Conservation (phyloP, 2,888 invertebrate species). For the Nomada ruficornis region DNA sequence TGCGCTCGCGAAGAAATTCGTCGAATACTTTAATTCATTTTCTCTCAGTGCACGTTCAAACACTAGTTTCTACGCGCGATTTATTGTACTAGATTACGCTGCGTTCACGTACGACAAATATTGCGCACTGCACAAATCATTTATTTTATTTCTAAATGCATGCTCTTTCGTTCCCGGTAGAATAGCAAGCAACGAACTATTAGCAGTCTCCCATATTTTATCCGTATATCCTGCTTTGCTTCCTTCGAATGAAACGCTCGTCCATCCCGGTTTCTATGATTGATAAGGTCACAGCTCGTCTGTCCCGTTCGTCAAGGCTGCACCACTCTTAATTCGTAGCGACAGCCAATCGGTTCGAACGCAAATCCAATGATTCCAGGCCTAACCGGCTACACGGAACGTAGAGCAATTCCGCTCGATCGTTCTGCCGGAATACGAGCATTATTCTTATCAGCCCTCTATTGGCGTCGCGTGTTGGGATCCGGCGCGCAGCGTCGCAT, state of each 20-base stretch:
- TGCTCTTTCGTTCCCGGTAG: no score
- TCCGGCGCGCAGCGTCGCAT: not conserved
- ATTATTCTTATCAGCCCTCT: conserved; percentile 41
- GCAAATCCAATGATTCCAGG: conserved; percentile 21
- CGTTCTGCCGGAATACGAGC: conserved; percentile 28
- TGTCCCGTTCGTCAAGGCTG: not conserved
- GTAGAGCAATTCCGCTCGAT: conserved; percentile 22
- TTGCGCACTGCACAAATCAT: no score
- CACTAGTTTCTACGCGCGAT: no score
- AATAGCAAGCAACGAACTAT: no score
- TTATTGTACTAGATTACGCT: no score
- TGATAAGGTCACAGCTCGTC: conserved; percentile 16
- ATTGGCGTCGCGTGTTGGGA: not conserved
- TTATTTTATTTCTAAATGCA: no score
- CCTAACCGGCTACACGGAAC: not conserved
- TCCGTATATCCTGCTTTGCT: not conserved
- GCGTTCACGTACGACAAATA: no score
- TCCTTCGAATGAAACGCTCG: not conserved
- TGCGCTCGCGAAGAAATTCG: no score
- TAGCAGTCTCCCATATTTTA: no score
- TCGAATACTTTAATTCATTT: no score
- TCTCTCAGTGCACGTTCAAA: not conserved
- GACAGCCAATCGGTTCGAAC: conserved; percentile 5
- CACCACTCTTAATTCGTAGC: conserved; percentile 6
- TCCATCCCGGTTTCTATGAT: not conserved